Base-by-base conservation (phyloP, 2,888 invertebrate genomes). In the Nineta flava region DNA sequence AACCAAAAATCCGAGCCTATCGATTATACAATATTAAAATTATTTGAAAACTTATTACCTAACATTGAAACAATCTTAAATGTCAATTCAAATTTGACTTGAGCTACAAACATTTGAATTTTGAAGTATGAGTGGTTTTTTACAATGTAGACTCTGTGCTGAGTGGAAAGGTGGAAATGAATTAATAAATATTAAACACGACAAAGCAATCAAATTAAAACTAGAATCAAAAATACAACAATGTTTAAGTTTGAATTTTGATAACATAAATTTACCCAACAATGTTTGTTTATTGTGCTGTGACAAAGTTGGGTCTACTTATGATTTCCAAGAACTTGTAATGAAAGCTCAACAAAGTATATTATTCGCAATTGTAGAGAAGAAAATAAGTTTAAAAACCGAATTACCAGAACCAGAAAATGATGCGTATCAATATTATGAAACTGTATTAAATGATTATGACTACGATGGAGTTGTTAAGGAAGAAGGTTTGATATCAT, bases 141-240 rank as follows among this genome's bases (percentile, higher is more conserved):
- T 46, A 40, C 49, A 51, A 47, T 69, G 69, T 52, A 63, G 68
- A 41, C 59, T 69, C 45, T 69, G 69, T 57, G 68, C 66, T 34
- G 63, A 65, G 55, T 55, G 50, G 40, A 55, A 53, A 52, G 53
- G 57, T 43, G 57, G 55, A 47, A 53, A 57, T 32, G 59, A 62
- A 52, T 57, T 64, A 51, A 53, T 65, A 51, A 56, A 59, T 47
- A 59, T 62, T 42, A 54, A 63, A 21, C 61, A 63, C 47, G 61
- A 65, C 52, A 46, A 50, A 35, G 51, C 51, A 42, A 16, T 49
- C 26, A 48, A 53, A 41, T 51, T 59, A 45, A 61, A 61, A 21
- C 57, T 65, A 49, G 54, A 59, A 16, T 56, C 57, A 34, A 62
- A 61, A 55, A 62, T 66, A 47, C 58, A 61, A 43, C 60, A 62